Evolutionary conservation across 2,797 vertebrate species (phyloP), one percentile per base, ranked within the genome.

Genomic region (Galaxias olidus): DNA sequence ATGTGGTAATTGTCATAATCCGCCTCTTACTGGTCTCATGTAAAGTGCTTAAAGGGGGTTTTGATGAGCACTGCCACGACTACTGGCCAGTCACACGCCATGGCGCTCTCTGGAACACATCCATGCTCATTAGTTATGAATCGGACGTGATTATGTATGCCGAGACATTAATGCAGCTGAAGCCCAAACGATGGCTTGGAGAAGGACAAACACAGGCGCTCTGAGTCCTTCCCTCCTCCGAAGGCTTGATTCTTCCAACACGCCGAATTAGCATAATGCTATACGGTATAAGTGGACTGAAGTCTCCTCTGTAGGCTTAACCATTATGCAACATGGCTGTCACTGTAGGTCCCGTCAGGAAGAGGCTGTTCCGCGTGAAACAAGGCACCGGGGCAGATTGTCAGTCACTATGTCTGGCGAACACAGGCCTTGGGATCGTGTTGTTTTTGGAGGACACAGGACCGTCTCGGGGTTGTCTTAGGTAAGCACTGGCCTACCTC

Each of bases 291-390:
- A 47, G 60, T 72, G 66, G 63, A 74, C 55, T 65, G 68, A 75
- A 73, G 64, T 65, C 47, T 68, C 55, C 70, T 73, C 73, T 77
- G 73, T 52, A 43, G 73, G 81, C 81, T 83, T 85, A 71, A 85
- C 82, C 75, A 72, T 73, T 63, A 71, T 68, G 78, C 71, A 62
- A 69, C 49, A 67, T 51, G 68, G 68, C 76, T 81, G 83, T 85
- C 81, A 79, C 69, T 68, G 76, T 71, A 66, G 77, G 69, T 58
- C 72, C 78, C 79, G 84, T 84, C 80, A 80, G 75, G 70, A 80
- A 84, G 79, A 50, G 49, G 69, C 74, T 72, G 61, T 71, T 76
- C 18, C 75, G 61, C 78, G 69, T 80, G 76, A 79, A 80, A 76
- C 72, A 76, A 46, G 62, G 67, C 72, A 70, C 62, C 17, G 30